Percentiles rank a stretch among this genome's conserved stretches.
These are phyloP conservation scores for Imbricaverruca yamaguchii DNA, from an alignment of 2,888 invertebrate genomes.

Conservation along the genomic window DNA sequence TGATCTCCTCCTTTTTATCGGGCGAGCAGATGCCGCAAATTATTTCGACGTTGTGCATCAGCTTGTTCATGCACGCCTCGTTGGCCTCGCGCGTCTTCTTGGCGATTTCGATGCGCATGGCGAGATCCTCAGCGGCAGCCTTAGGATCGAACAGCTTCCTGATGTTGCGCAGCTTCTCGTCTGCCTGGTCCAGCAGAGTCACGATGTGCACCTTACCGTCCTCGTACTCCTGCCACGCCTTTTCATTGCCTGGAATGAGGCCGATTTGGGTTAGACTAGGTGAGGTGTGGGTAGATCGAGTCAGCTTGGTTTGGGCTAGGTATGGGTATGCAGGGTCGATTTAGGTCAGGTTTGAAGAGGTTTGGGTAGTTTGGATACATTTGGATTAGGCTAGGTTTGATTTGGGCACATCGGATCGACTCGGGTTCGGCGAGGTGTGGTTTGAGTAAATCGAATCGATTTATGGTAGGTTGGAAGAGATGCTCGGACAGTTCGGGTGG, in stretches of 20 bases:
- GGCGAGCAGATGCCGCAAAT: slow-evolving; percentile 6
- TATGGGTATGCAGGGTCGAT: no score
- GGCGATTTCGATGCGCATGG: background rate
- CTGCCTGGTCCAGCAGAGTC: slow-evolving; percentile 11
- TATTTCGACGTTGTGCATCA: background rate
- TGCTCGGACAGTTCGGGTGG: no score
- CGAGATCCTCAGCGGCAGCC: slow-evolving; percentile 14
- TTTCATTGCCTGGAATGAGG: slow-evolving; percentile 1
- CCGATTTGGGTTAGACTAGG: no score
- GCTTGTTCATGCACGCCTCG: slow-evolving; percentile 17
- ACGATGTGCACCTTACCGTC: background rate
- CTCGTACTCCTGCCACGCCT: slow-evolving; percentile 18
- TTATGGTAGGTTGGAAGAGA: no score
- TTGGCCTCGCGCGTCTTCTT: slow-evolving; percentile 5
- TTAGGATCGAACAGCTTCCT: slow-evolving; percentile 9
- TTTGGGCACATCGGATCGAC: no score
- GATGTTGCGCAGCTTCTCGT: slow-evolving; percentile 22
- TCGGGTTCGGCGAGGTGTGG: no score
- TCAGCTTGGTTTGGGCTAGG: no score
- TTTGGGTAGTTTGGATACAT: no score
- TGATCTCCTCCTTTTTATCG: slow-evolving; percentile 9
- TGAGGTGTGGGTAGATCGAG: no score
- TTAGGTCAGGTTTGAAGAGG: no score
- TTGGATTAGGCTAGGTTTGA: no score
- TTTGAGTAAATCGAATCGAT: no score